Evolutionary conservation across 1,140 invertebrate genomes (phyloP), one percentile per base, ranked within the genome.

Genomic region (Drosophila sulfurigaster): DNA sequence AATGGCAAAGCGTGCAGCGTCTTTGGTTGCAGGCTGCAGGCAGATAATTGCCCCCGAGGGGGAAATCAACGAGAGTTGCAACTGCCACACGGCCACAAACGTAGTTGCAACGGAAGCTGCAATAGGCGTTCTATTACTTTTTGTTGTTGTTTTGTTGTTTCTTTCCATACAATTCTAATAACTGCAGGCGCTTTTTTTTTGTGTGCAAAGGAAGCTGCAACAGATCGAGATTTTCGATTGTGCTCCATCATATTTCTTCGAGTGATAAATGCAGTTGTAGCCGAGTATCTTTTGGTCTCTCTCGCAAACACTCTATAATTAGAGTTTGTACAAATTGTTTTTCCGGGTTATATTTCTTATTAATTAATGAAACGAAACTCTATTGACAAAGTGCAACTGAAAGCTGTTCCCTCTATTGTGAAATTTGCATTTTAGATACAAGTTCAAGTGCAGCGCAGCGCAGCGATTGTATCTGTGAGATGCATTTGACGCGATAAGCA

Each of bases 321-420:
- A 75, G 66, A 59, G 67, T 0, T 25, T 59, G 68, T 64, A 59
- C 45, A 69, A 70, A 75, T 75, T 70, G 67, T 54, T 75, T 75
- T 70, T 75, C 73, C 73, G 73, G 73, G 73, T 75, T 70, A 70
- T 70, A 75, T 64, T 75, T 70, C 73, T 64, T 64, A 75, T 75
- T 75, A 75, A 75, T 75, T 75, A 52, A 75, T 64, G 72, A 38
- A 10, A 28, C 20, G 13, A 20, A 16, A 38, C 8, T 3, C 16
- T 38, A 54, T 54, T 32, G 30, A 54, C 51, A 57, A 56, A 56
- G 16, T 41, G 32, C 51, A 48, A 25, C 20, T 25, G 20, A 25
- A 25, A 25, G 20, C 20, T 25, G 20, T 25, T 25, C 20, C 20
- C 20, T 25, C 20, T 25, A 25, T 25, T 25, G 20, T 25, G 20